These are phyloP conservation scores for Myxocyprinus asiaticus DNA, from an alignment of 2,113 vertebrate species.

Conservation along the genomic window DNA sequence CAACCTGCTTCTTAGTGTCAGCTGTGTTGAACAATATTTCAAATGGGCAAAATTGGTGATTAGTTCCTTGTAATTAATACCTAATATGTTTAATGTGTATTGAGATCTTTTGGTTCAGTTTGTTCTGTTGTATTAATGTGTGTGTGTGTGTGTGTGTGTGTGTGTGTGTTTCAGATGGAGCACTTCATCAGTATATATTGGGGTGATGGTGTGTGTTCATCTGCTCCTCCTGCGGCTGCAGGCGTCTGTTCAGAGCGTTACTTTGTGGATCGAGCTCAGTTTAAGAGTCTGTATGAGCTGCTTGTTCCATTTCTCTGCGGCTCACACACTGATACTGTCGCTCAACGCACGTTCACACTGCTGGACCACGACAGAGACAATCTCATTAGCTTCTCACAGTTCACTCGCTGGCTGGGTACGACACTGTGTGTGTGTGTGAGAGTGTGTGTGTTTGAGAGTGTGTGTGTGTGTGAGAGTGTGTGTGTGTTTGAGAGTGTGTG, in stretches of 20 bases:
- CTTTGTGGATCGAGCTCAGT: slow-evolving; percentile 86
- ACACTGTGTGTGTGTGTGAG: no score
- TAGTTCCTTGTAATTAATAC: no score
- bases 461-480: no score
- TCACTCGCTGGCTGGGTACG: slow-evolving; percentile 84
- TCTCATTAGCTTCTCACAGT: slow-evolving; percentile 84
- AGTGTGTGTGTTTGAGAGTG: no score
- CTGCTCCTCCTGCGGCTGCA: slow-evolving; percentile 58
- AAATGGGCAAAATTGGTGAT: no score
- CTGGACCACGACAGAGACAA: slow-evolving; percentile 82
- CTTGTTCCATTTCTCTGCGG: slow-evolving; percentile 85
- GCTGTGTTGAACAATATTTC: no score
- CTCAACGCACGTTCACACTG: slow-evolving; percentile 85
- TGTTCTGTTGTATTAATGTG: background rate
- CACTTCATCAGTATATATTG: slow-evolving; percentile 92
- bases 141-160: background rate
- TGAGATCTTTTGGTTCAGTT: no score
- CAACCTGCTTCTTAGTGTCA: no score
- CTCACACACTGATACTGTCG: slow-evolving; percentile 78
- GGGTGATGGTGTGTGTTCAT: slow-evolving; percentile 67
- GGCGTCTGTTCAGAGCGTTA: slow-evolving; percentile 85
- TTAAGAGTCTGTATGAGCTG: slow-evolving; percentile 82
- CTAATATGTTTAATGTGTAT: no score
- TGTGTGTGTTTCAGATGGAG: slow-evolving; percentile 77
- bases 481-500: no score